Conservation (phyloP, 2,888 invertebrate species). For the Scaptodrosophila latifasciaeformis region DNA sequence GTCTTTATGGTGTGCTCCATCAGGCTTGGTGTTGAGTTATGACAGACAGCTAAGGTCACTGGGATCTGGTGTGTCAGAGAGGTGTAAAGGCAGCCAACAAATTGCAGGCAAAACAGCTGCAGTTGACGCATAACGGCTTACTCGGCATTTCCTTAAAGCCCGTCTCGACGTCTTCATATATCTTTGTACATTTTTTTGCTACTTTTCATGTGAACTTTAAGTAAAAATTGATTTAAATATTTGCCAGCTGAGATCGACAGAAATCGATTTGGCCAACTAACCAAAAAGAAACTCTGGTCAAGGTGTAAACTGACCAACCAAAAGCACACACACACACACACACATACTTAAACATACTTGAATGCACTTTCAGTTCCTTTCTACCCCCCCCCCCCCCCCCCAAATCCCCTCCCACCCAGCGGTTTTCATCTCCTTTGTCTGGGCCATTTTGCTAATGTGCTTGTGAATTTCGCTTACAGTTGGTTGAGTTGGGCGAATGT, state of each 20-base stretch:
- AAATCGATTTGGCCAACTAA: constrained; percentile 33
- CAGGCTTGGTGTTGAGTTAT: constrained; percentile 38
- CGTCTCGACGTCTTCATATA: too few species aligned
- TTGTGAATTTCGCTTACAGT: constrained; percentile 37
- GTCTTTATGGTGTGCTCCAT: too few species aligned
- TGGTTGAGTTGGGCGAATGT: too few species aligned
- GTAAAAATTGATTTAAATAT: constrained; percentile 15
- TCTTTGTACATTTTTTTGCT: too few species aligned
- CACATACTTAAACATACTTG: constrained; percentile 2
- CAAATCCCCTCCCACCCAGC: too few species aligned
- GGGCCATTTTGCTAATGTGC: constrained; percentile 18
- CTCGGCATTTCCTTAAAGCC: too few species aligned
- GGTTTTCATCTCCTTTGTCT: too few species aligned
- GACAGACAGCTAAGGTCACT: constrained; percentile 27
- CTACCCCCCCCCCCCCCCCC: too few species aligned
- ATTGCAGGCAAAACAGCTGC: constrained; percentile 28
- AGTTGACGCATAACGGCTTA: too few species aligned
- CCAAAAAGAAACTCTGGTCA: constrained; percentile 34
- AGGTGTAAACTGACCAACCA: constrained; percentile 38
- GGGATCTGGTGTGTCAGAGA: constrained; percentile 16
- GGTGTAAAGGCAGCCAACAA: too few species aligned
- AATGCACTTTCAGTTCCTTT: constrained; percentile 1
- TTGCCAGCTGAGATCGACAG: constrained; percentile 36
- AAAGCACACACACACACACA: constrained; percentile 18
- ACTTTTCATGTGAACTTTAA: too few species aligned